Evolutionary conservation across 2,113 vertebrate species (phyloP).

Genomic region (Fukomys damarensis): DNA sequence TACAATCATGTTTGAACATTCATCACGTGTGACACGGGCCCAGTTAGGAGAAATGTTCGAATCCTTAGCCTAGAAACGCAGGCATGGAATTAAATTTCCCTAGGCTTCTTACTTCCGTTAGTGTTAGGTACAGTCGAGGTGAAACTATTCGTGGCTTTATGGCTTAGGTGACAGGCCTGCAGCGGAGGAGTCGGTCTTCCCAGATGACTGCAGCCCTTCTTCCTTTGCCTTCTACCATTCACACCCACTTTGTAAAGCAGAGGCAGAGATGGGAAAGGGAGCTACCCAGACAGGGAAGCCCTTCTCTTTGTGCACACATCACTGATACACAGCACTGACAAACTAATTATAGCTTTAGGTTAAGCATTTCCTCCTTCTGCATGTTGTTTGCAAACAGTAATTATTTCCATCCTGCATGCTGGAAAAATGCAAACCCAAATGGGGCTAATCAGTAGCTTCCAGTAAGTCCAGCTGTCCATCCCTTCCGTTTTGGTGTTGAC

Average conservation of each 20-base stretch:
- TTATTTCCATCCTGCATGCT: conserved; percentile 62
- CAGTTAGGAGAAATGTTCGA: conserved; percentile 47
- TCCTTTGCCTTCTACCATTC: not conserved
- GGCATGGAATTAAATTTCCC: conserved; percentile 5
- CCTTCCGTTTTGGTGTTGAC: not conserved
- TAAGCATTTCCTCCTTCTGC: conserved; percentile 60
- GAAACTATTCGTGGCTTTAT: not conserved
- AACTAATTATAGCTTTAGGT: conserved; percentile 74
- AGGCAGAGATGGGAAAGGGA: not conserved
- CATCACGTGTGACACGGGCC: conserved; percentile 69
- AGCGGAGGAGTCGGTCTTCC: not conserved
- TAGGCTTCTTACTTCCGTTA: conserved; percentile 24
- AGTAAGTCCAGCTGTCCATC: not conserved
- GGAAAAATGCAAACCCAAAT: conserved; percentile 54
- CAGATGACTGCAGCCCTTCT: not conserved
- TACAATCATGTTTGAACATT: conserved; percentile 71
- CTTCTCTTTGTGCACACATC: conserved; percentile 51
- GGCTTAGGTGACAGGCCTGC: not conserved
- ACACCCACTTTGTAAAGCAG: not conserved
- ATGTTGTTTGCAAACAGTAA: conserved; percentile 79
- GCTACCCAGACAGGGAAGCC: not conserved
- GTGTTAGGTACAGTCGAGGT: not conserved
- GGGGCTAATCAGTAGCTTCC: not conserved
- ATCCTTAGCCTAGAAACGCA: conserved; percentile 49
- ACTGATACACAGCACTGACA: conserved; percentile 44